Evolutionary conservation across 2,797 vertebrate genomes (phyloP), one percentile per base, ranked within the genome.

Genomic region (Phaenicophaeus curvirostris): DNA sequence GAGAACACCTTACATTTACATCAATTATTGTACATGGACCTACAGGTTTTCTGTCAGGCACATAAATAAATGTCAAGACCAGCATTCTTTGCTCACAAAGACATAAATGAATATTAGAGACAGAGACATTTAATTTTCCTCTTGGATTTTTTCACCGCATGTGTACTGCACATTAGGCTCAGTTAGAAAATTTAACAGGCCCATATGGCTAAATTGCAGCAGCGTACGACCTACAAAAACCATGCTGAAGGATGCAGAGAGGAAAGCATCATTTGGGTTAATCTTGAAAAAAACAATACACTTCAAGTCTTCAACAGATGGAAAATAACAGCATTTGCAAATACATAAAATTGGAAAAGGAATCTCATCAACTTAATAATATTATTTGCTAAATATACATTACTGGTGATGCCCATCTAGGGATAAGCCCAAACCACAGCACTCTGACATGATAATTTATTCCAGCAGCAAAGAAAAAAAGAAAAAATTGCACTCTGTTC

Each of bases 361-460:
- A 53, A 79, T 71, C 31, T 91, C 92, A 82, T 90, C 57, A 93
- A 90, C 66, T 81, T 59, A 85, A 58, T 85, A 78, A 20, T 58
- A 54, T 65, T 90, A 85, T 76, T 88, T 91, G 21, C 58, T 91
- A 94, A 90, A 91, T 79, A 77, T 48, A 74, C 19, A 67, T 81
- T 86, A 73, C 51, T 84, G n/a, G 63, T 28, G 71, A 86, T 90
- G 69, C 85, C 79, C 93, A 82, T 65, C 71, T 78, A 94, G 67
- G 67, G 73, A 53, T 71, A 84, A 84, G 44, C 35, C 79, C 84
- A 89, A 95, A 80, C 57, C 19, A 44, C 2, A 7, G 62, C 63
- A 78, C 63, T 92, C 41, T 1, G 0, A 82, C 41, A 57, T 10
- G 19, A 11, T 86, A 91, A 92, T 93, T 91, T 84, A 96, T 82